Base-by-base conservation (phyloP, 2,888 invertebrate species). In the Euzetes globulus region DNA sequence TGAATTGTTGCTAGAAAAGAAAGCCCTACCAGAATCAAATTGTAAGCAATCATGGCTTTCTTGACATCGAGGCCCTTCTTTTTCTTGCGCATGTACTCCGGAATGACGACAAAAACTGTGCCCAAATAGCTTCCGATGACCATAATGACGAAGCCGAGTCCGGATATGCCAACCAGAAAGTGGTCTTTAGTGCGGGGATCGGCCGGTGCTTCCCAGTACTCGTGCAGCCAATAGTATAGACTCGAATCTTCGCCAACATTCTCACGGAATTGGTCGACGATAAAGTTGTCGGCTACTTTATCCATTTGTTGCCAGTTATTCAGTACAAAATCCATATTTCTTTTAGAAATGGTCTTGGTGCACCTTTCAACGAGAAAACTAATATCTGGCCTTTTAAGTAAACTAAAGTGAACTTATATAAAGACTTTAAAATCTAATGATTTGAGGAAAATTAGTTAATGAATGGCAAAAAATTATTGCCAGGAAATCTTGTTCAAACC, bases 121-220 rank as follows among this genome's bases (percentile, higher is more conserved):
- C n/a, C 2, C 47, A 47, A 47, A 47, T 13, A n/a, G 13, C n/a
- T n/a, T n/a, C 13, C n/a, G 13, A 5, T 19, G 11, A 27, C 29
- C 1, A 58, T 68, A 1, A 60, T 68, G 1, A 17, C 19, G 15
- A n/a, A n/a, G n/a, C n/a, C n/a, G n/a, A n/a, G n/a, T n/a, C 19
- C 9, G 1, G 73, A 73, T n/a, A n/a, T 3, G 13, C 68, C 73
- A 6, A 73, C 73, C 25, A 73, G 17, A 19, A 22, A 17, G n/a
- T 63, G 68, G 13, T 15, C 29, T 13, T 37, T 9, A 3, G 73
- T 60, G 1, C 73, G 13, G 0, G 27, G 60, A 27, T 73, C 73
- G 4, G 68, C 11, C 1, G 5, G 17, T 41, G 68, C 73, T 25
- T 73, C 73, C 73, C 73, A 73, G 37, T 73, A 73, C 0, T 41